Evolutionary conservation across 2,113 vertebrate genomes (phyloP).

Genomic region (Mesoclemmys tuberculata): DNA sequence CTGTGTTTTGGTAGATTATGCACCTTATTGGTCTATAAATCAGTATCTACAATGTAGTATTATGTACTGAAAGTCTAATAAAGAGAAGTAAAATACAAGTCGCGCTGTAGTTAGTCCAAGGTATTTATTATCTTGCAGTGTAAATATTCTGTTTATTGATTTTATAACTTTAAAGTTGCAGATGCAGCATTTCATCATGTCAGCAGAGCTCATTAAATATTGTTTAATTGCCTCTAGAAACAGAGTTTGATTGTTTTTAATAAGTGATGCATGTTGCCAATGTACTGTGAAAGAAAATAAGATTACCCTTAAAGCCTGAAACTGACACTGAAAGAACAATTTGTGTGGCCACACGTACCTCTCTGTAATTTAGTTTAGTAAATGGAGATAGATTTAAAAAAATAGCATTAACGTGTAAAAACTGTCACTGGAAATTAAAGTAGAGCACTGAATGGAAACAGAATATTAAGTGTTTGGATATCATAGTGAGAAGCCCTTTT

Average conservation of each 20-base stretch:
- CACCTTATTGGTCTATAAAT: constrained; percentile 32
- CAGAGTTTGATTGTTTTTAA: fast-evolving
- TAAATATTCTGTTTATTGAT: background rate
- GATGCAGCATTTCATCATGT: background rate
- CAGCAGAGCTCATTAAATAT: background rate
- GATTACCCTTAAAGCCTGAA: background rate
- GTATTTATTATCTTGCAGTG: background rate
- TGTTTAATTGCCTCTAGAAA: background rate
- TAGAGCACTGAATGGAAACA: background rate
- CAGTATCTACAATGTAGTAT: background rate
- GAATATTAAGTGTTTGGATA: background rate
- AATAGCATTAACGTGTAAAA: background rate
- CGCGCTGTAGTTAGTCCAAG: background rate
- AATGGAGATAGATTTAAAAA: background rate
- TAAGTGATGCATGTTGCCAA: background rate
- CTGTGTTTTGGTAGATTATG: constrained; percentile 29
- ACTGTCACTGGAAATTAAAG: background rate
- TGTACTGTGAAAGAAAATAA: background rate
- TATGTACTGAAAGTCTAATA: background rate
- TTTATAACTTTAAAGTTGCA: background rate
- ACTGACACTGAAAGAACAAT: background rate
- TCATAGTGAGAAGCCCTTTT: background rate
- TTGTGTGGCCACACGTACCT: background rate
- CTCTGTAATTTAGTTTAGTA: background rate
- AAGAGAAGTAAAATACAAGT: constrained; percentile 1